Percentiles rank a stretch among this genome's conserved stretches.
Evolutionary conservation across 2,113 vertebrate genomes (phyloP).

Genomic region (Anarrhichthys ocellatus): DNA sequence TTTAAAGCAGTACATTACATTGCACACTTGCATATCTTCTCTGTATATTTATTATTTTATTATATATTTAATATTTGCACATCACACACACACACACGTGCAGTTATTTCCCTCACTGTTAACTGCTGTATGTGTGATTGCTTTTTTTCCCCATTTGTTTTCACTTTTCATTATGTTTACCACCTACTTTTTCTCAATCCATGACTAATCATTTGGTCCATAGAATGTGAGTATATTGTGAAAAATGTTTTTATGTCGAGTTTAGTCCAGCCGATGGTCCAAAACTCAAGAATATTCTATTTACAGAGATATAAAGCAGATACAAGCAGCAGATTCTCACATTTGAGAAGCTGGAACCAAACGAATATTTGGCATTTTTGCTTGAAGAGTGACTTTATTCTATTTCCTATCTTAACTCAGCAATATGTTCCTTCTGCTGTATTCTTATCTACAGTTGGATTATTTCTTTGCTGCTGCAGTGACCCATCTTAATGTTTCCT

Average conservation of each 20-base stretch:
- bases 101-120: background rate
- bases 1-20: conserved; percentile 5
- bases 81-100: background rate
- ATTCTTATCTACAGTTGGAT: conserved; percentile 18
- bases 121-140: background rate
- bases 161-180: conserved; percentile 11
- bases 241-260: background rate
- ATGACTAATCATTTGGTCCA: background rate
- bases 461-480: conserved; percentile 29
- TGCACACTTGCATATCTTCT: background rate
- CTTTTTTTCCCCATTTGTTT: background rate
- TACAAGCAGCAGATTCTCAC: background rate
- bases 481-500: conserved; percentile 39
- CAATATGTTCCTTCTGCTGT: conserved; percentile 2
- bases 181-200: background rate
- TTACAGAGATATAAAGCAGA: background rate
- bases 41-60: background rate
- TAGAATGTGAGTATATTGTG: background rate
- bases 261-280: background rate
- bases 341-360: background rate
- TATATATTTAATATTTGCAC: background rate
- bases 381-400: background rate
- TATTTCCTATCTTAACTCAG: background rate
- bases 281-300: background rate
- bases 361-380: background rate